Evolutionary conservation across 2,888 invertebrate genomes (phyloP).

Genomic region (Heteromurus nitidus): DNA sequence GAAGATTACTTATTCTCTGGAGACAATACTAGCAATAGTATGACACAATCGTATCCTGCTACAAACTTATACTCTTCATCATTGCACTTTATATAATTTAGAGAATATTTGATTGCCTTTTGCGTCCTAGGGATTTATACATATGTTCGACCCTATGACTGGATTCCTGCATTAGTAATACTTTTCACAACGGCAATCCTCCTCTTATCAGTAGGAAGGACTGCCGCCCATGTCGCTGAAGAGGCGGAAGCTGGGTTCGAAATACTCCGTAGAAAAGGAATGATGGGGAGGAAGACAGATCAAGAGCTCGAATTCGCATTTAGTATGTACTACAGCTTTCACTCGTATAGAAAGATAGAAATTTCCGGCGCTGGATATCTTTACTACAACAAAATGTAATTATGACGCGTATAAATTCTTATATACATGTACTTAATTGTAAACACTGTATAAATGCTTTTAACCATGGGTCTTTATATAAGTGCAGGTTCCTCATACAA

Average conservation of each 20-base stretch:
- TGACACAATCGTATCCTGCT: no score
- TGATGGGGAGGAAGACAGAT: conserved; percentile 63
- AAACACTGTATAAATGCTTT: no score
- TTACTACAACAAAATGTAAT: conserved; percentile 20
- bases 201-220: neutral
- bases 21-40: no score
- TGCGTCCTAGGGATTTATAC: neutral
- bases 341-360: conserved; percentile 6
- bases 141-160: conserved; percentile 25
- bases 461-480: no score
- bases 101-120: neutral
- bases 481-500: neutral
- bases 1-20: no score
- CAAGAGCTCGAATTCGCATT: conserved; percentile 67
- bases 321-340: conserved; percentile 19
- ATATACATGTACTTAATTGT: neutral
- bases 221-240: conserved; percentile 12
- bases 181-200: neutral
- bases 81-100: neutral
- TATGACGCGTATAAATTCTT: neutral
- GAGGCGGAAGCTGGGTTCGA: conserved; percentile 66
- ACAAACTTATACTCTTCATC: neutral
- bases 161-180: conserved; percentile 10
- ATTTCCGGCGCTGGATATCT: conserved; percentile 27
- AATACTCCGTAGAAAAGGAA: conserved; percentile 64